Evolutionary conservation across 1,140 invertebrate genomes (phyloP).

Genomic region (Triops cancriformis): DNA sequence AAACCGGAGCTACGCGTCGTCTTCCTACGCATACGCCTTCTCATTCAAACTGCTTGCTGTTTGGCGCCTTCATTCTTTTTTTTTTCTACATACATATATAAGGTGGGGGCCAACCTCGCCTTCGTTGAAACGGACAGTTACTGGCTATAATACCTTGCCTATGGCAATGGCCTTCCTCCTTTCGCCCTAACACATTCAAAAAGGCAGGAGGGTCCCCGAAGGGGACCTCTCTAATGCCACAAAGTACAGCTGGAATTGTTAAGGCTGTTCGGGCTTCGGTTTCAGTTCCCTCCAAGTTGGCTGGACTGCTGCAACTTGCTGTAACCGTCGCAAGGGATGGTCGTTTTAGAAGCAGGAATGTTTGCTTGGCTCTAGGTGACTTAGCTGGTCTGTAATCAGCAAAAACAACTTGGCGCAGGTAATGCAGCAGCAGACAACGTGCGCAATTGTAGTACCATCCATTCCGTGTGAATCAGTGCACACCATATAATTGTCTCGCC

Average conservation of each 20-base stretch:
- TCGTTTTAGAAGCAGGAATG: not conserved
- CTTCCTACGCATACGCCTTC: not conserved
- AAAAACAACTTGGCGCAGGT: not conserved
- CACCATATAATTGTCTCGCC: not conserved
- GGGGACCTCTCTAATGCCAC: not conserved
- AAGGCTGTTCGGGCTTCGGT: not conserved
- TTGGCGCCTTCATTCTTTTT: constrained; percentile 3
- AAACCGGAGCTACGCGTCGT: not conserved
- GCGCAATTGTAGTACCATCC: not conserved
- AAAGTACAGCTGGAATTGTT: not conserved
- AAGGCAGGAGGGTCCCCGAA: not conserved
- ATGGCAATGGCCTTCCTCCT: constrained; percentile 8
- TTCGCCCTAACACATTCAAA: constrained; percentile 6
- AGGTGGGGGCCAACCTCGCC: not conserved
- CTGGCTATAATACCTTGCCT: not conserved
- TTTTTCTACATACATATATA: not conserved
- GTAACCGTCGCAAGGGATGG: not conserved
- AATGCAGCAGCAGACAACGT: not conserved
- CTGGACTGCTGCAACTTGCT: not conserved
- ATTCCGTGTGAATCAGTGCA: not conserved
- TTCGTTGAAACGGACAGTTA: not conserved
- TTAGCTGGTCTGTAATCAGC: not conserved
- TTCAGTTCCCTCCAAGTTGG: not conserved
- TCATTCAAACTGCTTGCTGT: not conserved
- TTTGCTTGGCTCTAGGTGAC: not conserved